phyloP scores from a whole-genome alignment of 2,797 vertebrate genomes.

The Netta rufina region DNA sequence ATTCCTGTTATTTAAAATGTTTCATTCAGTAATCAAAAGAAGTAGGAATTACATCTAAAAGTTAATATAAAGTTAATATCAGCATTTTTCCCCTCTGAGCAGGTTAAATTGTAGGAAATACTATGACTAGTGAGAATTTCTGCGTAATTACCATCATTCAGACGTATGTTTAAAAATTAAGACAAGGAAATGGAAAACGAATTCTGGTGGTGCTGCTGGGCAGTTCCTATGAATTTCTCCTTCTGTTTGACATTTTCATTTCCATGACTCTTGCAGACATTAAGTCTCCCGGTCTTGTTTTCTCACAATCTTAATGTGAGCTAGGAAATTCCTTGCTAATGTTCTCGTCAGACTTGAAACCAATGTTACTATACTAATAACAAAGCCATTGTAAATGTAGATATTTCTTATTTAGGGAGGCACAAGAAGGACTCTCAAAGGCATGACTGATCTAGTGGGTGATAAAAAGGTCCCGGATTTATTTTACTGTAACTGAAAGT shows the following conservation, averaged over 20 bases:
- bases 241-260: slow-evolving; percentile 11
- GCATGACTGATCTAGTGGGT: neutral
- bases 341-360: neutral
- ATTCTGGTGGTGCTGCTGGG: neutral
- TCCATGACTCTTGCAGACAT: neutral
- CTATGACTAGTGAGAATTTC: neutral
- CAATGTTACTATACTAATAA: neutral
- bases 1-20: slow-evolving; percentile 1
- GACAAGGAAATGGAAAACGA: neutral
- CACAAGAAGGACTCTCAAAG: neutral
- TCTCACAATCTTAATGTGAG: neutral
- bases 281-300: neutral
- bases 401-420: neutral
- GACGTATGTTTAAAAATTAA: neutral
- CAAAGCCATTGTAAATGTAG: neutral
- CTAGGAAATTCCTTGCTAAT: neutral
- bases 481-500: neutral
- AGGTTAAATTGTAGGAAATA: neutral
- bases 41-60: neutral
- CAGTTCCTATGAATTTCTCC: neutral
- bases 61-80: neutral
- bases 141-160: neutral
- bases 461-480: neutral
- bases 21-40: neutral
- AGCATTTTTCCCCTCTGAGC: neutral